These are phyloP conservation scores for Gallinago nigripennis DNA, from an alignment of 2,797 vertebrate genomes.

Conservation along the genomic window DNA sequence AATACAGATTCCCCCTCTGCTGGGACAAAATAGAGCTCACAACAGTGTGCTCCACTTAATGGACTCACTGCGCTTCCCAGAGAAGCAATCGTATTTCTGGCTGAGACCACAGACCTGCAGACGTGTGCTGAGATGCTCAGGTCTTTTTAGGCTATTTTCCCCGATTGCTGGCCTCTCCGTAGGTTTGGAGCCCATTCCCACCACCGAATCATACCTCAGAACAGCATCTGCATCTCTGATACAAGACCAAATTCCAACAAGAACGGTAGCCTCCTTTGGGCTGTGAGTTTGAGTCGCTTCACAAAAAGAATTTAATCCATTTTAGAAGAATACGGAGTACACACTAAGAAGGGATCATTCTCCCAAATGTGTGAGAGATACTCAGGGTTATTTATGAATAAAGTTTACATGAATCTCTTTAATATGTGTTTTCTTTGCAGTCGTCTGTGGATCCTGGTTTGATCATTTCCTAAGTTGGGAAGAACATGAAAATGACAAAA, in stretches of 20 bases:
- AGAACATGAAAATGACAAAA: slow-evolving; percentile 66
- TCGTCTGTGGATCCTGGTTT: slow-evolving; percentile 82
- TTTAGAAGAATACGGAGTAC: background rate
- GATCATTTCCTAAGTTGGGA: slow-evolving; percentile 80
- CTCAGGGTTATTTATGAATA: background rate
- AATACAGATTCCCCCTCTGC: background rate
- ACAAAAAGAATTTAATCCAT: background rate
- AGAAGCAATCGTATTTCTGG: background rate
- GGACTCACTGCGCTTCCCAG: background rate
- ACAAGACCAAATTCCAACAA: background rate
- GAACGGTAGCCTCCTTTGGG: background rate
- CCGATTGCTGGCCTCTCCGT: background rate
- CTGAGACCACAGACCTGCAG: background rate
- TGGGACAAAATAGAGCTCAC: background rate
- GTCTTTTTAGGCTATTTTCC: background rate
- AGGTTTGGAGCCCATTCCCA: background rate
- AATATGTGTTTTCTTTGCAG: slow-evolving; percentile 39
- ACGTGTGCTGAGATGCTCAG: background rate
- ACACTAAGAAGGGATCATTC: background rate
- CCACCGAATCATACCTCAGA: background rate
- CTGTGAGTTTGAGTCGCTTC: background rate
- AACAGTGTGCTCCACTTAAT: background rate
- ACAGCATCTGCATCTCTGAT: background rate
- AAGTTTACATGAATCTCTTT: background rate
- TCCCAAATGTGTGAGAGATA: background rate